Base-by-base conservation (phyloP, 2,113 vertebrate genomes). In the Larimichthys crocea region DNA sequence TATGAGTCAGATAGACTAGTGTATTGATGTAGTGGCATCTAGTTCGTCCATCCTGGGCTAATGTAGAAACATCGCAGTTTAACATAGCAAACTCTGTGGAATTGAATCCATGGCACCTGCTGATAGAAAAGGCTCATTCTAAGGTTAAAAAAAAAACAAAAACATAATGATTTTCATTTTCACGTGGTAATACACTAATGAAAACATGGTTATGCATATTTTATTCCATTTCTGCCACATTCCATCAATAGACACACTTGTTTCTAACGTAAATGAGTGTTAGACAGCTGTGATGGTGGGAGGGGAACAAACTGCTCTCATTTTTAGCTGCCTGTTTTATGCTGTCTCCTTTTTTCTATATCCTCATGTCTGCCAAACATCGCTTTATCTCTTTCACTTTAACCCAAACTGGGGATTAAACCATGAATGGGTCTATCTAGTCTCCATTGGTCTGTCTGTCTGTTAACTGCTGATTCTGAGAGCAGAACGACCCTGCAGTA, bases 381-480 rank as follows among this genome's bases (percentile, higher is more conserved):
- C 0, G 12, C 22, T 71, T 66, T 11, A 50, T 6, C 42, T 44
- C 10, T 26, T 24, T 67, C 7, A 17, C 12, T 57, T 6, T 53
- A 70, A 53, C 24, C 14, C 20, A 16, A 55, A 74, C 42, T 20
- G 10, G 16, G 70, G 26, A 29, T 9, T 3, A 75, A 44, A 65
- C 79, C 80, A 60, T 68, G 72, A 53, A 26, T 3, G 2, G 1
- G 50, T 62, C 26, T 11, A 11, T 62, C 16, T 46, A 42, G n/a
- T 44, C n/a, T 80, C 63, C 7, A 15, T 29, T 56, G 24, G 49
- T 40, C 17, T 76, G 42, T 53, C 2, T 63, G 60, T 66, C 35
- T 42, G 60, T 17, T n/a, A 53, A 4, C 12, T 46, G 11, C 44
- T 4, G 44, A 46, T 15, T 46, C 35, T 40, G 42, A 31, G 29